phyloP scores from a whole-genome alignment of 2,888 invertebrate genomes.

The Elaeidobius kamerunicus region DNA sequence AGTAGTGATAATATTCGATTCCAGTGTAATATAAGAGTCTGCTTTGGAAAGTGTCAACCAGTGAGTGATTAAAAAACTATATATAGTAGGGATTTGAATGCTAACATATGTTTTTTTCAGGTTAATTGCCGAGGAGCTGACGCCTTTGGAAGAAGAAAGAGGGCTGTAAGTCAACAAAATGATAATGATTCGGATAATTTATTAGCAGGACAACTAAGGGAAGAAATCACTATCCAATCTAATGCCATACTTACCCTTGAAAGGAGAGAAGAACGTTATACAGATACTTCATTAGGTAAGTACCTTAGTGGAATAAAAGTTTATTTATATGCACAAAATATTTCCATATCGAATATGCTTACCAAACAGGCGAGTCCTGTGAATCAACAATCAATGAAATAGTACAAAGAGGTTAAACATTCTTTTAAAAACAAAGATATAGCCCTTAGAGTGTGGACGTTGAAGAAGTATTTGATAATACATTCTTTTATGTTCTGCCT shows the following conservation, averaged over 20 bases:
- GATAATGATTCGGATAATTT: slow-evolving; percentile 59
- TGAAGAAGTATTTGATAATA: too few species aligned
- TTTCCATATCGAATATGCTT: too few species aligned
- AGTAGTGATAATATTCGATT: slow-evolving; percentile 91
- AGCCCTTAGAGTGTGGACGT: too few species aligned
- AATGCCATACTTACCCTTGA: slow-evolving; percentile 90
- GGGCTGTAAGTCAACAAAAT: slow-evolving; percentile 56
- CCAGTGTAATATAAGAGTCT: slow-evolving; percentile 93
- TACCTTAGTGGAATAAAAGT: too few species aligned
- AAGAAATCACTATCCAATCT: slow-evolving; percentile 90
- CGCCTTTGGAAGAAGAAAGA: slow-evolving; percentile 80
- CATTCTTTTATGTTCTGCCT: too few species aligned
- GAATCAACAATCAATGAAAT: too few species aligned
- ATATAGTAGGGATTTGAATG: not conserved
- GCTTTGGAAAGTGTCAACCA: slow-evolving; percentile 93
- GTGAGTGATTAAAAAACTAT: slow-evolving; percentile 53
- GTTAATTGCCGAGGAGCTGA: slow-evolving; percentile 90
- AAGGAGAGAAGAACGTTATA: slow-evolving; percentile 74
- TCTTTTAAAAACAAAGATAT: too few species aligned
- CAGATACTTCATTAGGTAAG: slow-evolving; percentile 56
- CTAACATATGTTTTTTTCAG: slow-evolving; percentile 50
- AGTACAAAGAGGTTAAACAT: too few species aligned
- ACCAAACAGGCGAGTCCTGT: too few species aligned
- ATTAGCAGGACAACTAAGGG: slow-evolving; percentile 77
- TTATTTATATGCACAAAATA: too few species aligned